A percentile compares a stretch with the other conserved stretches of the same genome.
phyloP scores from a whole-genome alignment of 2,888 invertebrate species.

The Panopea generosa region DNA sequence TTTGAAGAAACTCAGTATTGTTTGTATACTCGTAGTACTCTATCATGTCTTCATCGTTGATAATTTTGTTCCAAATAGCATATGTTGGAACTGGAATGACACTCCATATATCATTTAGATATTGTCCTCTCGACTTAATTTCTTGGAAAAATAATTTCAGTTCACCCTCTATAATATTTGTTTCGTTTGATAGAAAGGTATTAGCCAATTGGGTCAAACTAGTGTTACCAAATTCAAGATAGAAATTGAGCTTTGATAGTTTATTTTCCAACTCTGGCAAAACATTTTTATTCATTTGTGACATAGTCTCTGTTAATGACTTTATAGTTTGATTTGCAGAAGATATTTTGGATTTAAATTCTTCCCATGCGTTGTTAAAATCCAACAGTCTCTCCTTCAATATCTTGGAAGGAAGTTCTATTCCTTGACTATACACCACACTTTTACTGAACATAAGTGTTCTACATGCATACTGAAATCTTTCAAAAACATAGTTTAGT shows the following conservation, averaged over 20 bases:
- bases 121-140: slow-evolving; percentile 71
- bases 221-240: slow-evolving; percentile 46
- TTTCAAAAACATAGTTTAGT: slow-evolving; percentile 45
- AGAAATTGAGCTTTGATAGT: slow-evolving; percentile 40
- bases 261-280: slow-evolving; percentile 48
- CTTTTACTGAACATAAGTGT: slow-evolving; percentile 69
- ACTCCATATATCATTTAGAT: slow-evolving; percentile 69
- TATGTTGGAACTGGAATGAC: slow-evolving; percentile 43
- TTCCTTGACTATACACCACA: slow-evolving; percentile 69
- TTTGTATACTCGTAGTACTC: slow-evolving; percentile 70
- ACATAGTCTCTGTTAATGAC: slow-evolving; percentile 32
- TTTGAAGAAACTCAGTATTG: slow-evolving; percentile 57
- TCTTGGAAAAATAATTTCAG: slow-evolving; percentile 71
- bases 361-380: slow-evolving; percentile 51
- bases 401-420: slow-evolving; percentile 68
- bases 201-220: slow-evolving; percentile 62
- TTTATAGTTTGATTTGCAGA: slow-evolving; percentile 56
- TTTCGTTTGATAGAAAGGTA: slow-evolving; percentile 59
- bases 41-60: slow-evolving; percentile 69
- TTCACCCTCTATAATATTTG: slow-evolving; percentile 54
- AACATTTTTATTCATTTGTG: slow-evolving; percentile 35
- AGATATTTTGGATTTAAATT: slow-evolving; percentile 33
- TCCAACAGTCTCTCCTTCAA: slow-evolving; percentile 51
- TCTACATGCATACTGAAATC: slow-evolving; percentile 62
- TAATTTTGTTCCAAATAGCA: slow-evolving; percentile 68